Conservation (phyloP, 2,797 vertebrate genomes). For the Aeoliscus strigatus region DNA sequence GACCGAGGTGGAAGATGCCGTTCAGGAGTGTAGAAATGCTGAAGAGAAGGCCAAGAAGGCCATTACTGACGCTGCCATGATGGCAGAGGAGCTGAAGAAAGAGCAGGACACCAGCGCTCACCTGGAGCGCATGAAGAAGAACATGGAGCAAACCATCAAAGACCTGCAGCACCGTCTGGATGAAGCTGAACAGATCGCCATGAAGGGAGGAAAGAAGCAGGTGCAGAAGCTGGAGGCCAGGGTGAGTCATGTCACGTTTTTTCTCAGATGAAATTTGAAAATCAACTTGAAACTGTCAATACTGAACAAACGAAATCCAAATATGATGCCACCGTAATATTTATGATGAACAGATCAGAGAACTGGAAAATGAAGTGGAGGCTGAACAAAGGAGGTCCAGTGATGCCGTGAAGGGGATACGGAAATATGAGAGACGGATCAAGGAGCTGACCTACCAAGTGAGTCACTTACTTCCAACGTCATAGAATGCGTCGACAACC, state of each 20-base stretch:
- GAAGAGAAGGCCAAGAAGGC: slow-evolving; percentile 86
- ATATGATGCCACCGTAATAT: too few species aligned
- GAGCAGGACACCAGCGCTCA: slow-evolving; percentile 84
- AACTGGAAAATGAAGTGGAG: slow-evolving; percentile 78
- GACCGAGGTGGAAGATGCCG: slow-evolving; percentile 75
- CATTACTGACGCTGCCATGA: slow-evolving; percentile 84
- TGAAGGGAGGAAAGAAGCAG: slow-evolving; percentile 58
- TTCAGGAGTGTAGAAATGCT: slow-evolving; percentile 80
- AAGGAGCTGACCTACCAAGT: slow-evolving; percentile 51
- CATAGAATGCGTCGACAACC: too few species aligned
- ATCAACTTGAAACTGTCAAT: accelerated
- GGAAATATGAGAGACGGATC: slow-evolving; percentile 42
- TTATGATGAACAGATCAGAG: slow-evolving; percentile 70
- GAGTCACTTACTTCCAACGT: too few species aligned
- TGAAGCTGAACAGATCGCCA: slow-evolving; percentile 47
- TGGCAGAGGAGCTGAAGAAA: slow-evolving; percentile 80
- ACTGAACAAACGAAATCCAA: too few species aligned
- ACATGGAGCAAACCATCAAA: slow-evolving; percentile 63
- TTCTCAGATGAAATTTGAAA: not conserved
- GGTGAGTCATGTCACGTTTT: too few species aligned
- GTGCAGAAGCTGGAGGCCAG: slow-evolving; percentile 53
- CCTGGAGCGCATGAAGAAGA: slow-evolving; percentile 85
- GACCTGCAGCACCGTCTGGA: slow-evolving; percentile 51
- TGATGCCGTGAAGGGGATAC: slow-evolving; percentile 57
- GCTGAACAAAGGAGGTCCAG: slow-evolving; percentile 70